These are phyloP conservation scores for Otus sunia DNA, from an alignment of 2,113 vertebrate genomes.

Conservation along the genomic window DNA sequence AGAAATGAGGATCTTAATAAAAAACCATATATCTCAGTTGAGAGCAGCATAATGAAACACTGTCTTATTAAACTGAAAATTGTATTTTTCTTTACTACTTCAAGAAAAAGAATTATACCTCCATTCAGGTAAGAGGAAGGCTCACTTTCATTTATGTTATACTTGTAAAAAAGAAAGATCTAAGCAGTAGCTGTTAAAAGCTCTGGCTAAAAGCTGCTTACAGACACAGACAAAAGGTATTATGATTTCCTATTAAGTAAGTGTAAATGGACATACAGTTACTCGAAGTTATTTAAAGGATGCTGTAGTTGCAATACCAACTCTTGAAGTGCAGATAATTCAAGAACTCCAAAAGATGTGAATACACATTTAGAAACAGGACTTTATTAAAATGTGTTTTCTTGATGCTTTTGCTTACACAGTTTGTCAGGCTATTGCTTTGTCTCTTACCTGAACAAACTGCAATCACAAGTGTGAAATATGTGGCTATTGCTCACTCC, in stretches of 20 bases:
- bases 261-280: background rate
- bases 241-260: background rate
- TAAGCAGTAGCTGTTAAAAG: background rate
- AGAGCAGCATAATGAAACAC: background rate
- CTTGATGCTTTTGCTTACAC: background rate
- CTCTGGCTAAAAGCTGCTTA: background rate
- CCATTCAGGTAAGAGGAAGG: background rate
- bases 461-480: background rate
- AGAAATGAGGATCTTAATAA: background rate
- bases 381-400: background rate
- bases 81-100: background rate
- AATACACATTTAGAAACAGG: background rate
- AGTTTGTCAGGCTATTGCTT: background rate
- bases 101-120: background rate
- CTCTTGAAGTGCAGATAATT: background rate
- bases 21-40: background rate
- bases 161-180: background rate
- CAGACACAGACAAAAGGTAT: background rate
- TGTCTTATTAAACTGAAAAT: background rate
- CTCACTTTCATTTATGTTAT: background rate
- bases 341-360: background rate
- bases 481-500: background rate
- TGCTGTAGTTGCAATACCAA: background rate
- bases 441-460: background rate
- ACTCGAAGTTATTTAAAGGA: background rate